Base-by-base conservation (phyloP, 2,113 vertebrate species). In the Vulpes vulpes region DNA sequence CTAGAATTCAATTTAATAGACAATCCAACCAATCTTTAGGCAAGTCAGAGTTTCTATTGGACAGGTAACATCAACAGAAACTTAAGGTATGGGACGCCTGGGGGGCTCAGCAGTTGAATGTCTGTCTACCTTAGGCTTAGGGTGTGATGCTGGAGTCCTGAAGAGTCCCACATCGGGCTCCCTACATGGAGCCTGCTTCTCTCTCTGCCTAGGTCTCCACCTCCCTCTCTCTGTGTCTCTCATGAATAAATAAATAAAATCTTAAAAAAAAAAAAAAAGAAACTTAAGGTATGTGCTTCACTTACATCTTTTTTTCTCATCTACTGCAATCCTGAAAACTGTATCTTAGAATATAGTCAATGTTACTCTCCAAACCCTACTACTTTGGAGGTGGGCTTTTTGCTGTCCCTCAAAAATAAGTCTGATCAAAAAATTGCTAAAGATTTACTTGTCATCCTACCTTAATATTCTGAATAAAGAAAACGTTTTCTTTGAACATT, bases 41-140 rank as follows among this genome's bases (percentile, higher is more conserved):
- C 14, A 79, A 82, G 74, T 97, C 5, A 89, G 30, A 80, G 0
- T 49, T 3, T 96, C 97, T 91, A 95, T 69, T 89, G 35, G 32
- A 94, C 51, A 43, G 4, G n/a, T 15, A 95, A 92, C 64, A 95
- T 55, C 87, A 96, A 95, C 30, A 59, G 30, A 88, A 20, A 25
- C 53, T 43, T 43, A 87, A 97, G 95, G 23, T 83, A 32, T 76
- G 62, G 43, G 43, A 43, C 43, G 43, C 43, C 43, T 43, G 43
- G 43, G 43, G 43, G 43, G 43, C 43, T 43, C 43, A 43, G 43
- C 43, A 43, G 43, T 43, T 43, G 43, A 43, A 7, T 7, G 6
- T 43, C 43, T 43, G 43, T 43, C 43, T 43, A 43, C 43, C 43
- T 43, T 43, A 43, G 43, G 43, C 43, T 43, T 43, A 43, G 43